Percentiles rank a stretch among this genome's conserved stretches.
Evolutionary conservation across 2,797 vertebrate species (phyloP).

Genomic region (Rhyacichthys aspro): DNA sequence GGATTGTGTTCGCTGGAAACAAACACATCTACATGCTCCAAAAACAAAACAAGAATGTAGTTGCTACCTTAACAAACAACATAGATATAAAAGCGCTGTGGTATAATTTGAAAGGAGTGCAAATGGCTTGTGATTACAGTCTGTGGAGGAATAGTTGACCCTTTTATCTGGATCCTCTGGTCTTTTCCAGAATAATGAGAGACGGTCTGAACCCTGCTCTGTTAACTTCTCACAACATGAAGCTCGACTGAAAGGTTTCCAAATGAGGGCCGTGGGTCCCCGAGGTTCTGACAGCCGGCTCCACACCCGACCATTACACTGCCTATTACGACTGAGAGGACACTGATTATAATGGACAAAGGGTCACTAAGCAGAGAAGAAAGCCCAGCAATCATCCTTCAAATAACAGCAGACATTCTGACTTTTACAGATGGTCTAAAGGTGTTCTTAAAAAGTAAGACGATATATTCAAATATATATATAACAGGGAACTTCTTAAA

Average conservation of each 20-base stretch:
- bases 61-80: constrained; percentile 7
- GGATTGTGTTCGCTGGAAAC: constrained; percentile 46
- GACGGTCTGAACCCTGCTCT: constrained; percentile 48
- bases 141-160: constrained; percentile 53
- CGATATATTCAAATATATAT: too few relatives aligned
- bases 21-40: constrained; percentile 22
- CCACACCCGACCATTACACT: constrained; percentile 41
- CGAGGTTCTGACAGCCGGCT: constrained; percentile 33
- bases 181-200: constrained; percentile 61
- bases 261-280: constrained; percentile 56
- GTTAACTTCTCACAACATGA: constrained; percentile 62
- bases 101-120: constrained; percentile 56
- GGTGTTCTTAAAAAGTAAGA: too few relatives aligned
- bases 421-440: neutral
- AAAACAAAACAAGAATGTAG: neutral
- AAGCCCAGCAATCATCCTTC: constrained; percentile 12
- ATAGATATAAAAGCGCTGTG: constrained; percentile 17
- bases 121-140: constrained; percentile 62
- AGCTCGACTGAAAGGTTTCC: constrained; percentile 44
- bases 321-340: constrained; percentile 34
- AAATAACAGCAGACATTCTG: constrained; percentile 22
- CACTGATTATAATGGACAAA: constrained; percentile 42
- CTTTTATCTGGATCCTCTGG: constrained; percentile 47
- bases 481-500: neutral
- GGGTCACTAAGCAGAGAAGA: constrained; percentile 29